Evolutionary conservation across 1,140 invertebrate species (phyloP).

Genomic region (Zaprionus ghesquierei): DNA sequence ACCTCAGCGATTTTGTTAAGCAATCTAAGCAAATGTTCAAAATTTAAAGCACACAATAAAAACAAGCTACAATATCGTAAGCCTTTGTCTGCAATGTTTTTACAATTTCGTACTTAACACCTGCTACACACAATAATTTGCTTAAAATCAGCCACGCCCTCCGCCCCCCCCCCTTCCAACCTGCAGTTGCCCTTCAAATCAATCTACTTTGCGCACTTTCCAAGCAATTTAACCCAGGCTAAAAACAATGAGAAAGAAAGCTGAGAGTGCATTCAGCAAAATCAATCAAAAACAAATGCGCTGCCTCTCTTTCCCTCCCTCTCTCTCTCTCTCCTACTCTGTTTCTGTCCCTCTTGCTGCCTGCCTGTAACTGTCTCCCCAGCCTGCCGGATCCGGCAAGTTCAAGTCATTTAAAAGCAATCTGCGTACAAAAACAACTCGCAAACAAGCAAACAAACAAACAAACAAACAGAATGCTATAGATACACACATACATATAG

Average conservation of each 20-base stretch:
- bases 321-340: background rate
- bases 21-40: background rate
- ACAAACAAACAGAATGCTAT: constrained; percentile 52
- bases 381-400: constrained; percentile 38
- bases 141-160: background rate
- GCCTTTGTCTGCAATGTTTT: background rate
- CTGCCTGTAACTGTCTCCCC: constrained; percentile 8
- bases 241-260: constrained; percentile 36
- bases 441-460: constrained; percentile 48
- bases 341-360: background rate
- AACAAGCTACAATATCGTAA: background rate
- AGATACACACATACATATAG: background rate
- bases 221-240: constrained; percentile 68
- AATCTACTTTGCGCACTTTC: constrained; percentile 73
- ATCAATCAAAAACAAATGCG: constrained; percentile 65
- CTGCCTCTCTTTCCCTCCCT: background rate
- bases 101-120: background rate
- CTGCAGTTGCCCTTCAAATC: constrained; percentile 7
- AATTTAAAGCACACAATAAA: background rate
- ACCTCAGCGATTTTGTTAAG: too few relatives aligned
- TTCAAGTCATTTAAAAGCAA: constrained; percentile 79
- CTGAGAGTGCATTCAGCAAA: constrained; percentile 51
- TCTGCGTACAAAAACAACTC: constrained; percentile 44
- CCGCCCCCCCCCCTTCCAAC: background rate
- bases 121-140: constrained; percentile 7